Percentiles rank a stretch among this genome's conserved stretches.
Conservation (phyloP, 2,888 invertebrate species). For the Punctoribates punctum region DNA sequence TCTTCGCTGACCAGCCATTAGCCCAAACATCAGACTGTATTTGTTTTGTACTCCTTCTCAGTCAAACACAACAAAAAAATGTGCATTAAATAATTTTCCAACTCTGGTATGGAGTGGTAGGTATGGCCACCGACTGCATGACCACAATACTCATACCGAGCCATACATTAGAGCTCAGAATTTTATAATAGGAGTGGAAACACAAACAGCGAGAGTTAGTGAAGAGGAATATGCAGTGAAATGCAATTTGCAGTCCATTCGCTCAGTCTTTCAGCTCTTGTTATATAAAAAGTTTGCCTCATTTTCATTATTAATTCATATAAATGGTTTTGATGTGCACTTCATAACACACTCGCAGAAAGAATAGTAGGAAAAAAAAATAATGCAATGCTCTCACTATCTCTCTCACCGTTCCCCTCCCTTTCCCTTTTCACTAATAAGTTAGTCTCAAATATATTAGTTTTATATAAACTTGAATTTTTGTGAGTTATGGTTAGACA, state of each 20-base stretch:
- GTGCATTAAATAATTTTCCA: not conserved
- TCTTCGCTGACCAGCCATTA: slow-evolving; percentile 5
- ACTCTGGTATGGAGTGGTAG: not conserved
- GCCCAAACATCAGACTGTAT: not conserved
- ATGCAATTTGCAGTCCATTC: slow-evolving; percentile 9
- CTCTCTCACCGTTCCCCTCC: no score
- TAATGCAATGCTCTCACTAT: not conserved
- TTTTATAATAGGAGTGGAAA: not conserved
- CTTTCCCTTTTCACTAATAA: not conserved
- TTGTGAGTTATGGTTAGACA: not conserved
- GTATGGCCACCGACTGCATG: not conserved
- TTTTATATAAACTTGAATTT: not conserved
- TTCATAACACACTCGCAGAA: not conserved
- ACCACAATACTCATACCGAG: not conserved
- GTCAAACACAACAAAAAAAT: not conserved
- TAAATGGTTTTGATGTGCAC: slow-evolving; percentile 11
- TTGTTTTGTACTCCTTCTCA: not conserved
- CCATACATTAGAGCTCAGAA: slow-evolving; percentile 12
- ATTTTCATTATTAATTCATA: slow-evolving; percentile 35
- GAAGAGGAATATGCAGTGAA: not conserved
- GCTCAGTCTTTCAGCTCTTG: not conserved
- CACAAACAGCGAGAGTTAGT: not conserved
- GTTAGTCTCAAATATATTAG: not conserved
- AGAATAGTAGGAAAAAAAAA: not conserved
- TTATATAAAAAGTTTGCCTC: slow-evolving; percentile 10